Conservation (phyloP, 1,140 invertebrate genomes). For the Musca vetustissima region DNA sequence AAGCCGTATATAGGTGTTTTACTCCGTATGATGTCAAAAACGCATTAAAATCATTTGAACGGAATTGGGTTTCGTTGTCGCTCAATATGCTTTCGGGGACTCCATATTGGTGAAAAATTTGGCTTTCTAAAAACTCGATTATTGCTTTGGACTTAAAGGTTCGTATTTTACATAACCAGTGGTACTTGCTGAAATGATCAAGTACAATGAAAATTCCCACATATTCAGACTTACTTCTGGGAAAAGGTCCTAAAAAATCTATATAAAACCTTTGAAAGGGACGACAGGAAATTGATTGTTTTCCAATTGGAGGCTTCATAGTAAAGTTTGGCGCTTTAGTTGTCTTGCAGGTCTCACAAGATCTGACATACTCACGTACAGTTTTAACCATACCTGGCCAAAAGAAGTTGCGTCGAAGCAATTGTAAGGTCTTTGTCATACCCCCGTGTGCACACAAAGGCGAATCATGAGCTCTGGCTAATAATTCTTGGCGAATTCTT, state of each 20-base stretch:
- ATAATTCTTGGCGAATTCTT: neutral
- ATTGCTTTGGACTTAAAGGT: no score
- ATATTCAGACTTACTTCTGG: conserved; percentile 10
- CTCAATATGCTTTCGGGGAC: neutral
- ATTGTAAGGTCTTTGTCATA: neutral
- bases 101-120: neutral
- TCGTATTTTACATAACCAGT: neutral
- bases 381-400: no score
- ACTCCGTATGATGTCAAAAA: neutral
- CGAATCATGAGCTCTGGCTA: neutral
- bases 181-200: no score
- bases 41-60: no score
- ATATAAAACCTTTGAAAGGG: conserved; percentile 28
- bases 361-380: neutral
- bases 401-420: neutral
- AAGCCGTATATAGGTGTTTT: neutral
- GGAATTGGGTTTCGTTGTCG: neutral
- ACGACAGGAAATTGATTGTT: neutral
- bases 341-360: no score
- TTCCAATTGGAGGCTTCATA: neutral
- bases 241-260: conserved; percentile 24
- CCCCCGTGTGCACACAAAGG: neutral
- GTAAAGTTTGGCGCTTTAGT: neutral
- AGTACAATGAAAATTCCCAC: no score
- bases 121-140: neutral